Evolutionary conservation across 2,888 invertebrate genomes (phyloP).

Genomic region (Meteorus cinctellus): DNA sequence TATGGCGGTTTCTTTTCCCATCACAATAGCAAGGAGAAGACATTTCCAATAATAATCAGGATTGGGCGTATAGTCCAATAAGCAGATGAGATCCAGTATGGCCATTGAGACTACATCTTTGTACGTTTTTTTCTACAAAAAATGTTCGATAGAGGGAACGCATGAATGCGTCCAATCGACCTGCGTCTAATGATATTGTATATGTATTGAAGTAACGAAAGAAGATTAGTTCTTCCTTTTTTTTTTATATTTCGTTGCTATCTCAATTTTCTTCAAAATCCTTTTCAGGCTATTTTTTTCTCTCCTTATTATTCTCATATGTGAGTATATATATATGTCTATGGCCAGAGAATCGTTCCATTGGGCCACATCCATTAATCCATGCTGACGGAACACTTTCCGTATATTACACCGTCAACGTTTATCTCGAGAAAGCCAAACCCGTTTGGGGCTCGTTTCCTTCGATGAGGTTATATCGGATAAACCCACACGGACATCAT

Average conservation of each 20-base stretch:
- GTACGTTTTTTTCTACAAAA: slow-evolving; percentile 13
- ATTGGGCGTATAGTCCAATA: slow-evolving; percentile 61
- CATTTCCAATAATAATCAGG: slow-evolving; percentile 62
- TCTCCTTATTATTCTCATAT: neutral
- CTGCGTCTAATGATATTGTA: slow-evolving; percentile 56
- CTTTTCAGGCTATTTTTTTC: slow-evolving; percentile 30
- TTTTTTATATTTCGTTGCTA: slow-evolving; percentile 34
- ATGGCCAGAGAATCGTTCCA: slow-evolving; percentile 43
- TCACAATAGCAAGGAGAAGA: neutral
- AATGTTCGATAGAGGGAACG: slow-evolving; percentile 54
- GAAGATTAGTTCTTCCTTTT: slow-evolving; percentile 59
- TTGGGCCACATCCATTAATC: slow-evolving; percentile 54
- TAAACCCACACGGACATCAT: slow-evolving; percentile 47
- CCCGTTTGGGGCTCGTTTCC: slow-evolving; percentile 38
- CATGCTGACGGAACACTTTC: slow-evolving; percentile 58
- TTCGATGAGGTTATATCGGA: slow-evolving; percentile 51
- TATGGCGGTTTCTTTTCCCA: neutral
- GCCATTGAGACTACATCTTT: neutral
- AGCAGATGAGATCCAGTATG: slow-evolving; percentile 64
- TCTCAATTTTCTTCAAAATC: slow-evolving; percentile 32
- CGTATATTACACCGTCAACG: slow-evolving; percentile 54
- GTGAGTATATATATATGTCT: neutral
- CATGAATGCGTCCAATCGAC: slow-evolving; percentile 66
- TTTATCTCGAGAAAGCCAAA: slow-evolving; percentile 49
- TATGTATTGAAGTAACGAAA: slow-evolving; percentile 52